phyloP scores from a whole-genome alignment of 2,888 invertebrate species.

The Drosophila cracens region DNA sequence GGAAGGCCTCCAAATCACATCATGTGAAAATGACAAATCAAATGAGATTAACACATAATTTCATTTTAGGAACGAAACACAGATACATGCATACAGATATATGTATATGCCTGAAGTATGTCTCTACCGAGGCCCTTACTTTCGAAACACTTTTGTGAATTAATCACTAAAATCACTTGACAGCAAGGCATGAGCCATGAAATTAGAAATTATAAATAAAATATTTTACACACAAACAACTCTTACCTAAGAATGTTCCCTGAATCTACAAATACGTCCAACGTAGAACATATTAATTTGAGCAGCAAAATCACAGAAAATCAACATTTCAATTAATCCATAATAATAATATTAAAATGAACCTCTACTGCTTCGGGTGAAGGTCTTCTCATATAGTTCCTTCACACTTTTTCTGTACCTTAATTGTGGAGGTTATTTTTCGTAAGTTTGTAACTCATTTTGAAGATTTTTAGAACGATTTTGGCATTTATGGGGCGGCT shows the following conservation, averaged over 20 bases:
- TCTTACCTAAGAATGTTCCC: background rate
- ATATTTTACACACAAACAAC: constrained; percentile 17
- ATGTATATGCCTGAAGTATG: constrained; percentile 2
- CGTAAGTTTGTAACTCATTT: background rate
- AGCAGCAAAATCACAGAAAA: background rate
- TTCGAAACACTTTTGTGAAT: constrained; percentile 48
- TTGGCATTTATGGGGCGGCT: background rate
- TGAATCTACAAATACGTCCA: background rate
- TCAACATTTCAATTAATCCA: background rate
- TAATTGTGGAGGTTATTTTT: background rate
- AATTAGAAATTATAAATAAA: constrained; percentile 66
- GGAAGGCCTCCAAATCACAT: constrained; percentile 63
- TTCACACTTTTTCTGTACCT: background rate
- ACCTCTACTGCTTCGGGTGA: background rate
- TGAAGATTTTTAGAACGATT: background rate
- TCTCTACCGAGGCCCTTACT: constrained; percentile 29
- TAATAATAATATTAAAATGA: background rate
- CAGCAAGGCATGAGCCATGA: constrained; percentile 61
- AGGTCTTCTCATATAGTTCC: background rate
- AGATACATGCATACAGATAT: constrained; percentile 5
- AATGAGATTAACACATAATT: constrained; percentile 76
- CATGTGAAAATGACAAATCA: constrained; percentile 79
- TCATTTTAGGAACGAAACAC: constrained; percentile 45
- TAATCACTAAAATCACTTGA: constrained; percentile 70
- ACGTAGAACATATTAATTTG: background rate